A percentile compares a stretch with the other conserved stretches of the same genome.
Conservation (phyloP, 2,888 invertebrate species). For the Bedellia somnulentella region DNA sequence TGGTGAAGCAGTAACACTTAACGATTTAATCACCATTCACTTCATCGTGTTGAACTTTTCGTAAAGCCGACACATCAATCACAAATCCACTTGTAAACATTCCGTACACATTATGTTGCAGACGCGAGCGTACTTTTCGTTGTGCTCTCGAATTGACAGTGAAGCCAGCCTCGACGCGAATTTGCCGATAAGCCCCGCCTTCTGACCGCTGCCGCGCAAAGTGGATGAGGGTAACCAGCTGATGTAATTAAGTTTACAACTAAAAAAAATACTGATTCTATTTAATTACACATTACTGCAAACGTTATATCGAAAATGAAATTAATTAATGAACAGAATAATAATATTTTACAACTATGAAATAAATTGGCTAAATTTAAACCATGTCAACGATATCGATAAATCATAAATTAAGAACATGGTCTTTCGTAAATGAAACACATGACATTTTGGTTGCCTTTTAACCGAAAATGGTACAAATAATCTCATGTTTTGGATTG, state of each 20-base stretch:
- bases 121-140: conserved; percentile 56
- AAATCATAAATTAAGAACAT: too few species aligned
- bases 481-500: conserved; percentile 2
- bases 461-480: background rate
- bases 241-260: too few species aligned
- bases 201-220: conserved; percentile 62
- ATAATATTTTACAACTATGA: too few species aligned
- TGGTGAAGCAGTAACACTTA: conserved; percentile 43
- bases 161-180: conserved; percentile 56
- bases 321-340: too few species aligned
- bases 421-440: too few species aligned
- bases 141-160: conserved; percentile 58
- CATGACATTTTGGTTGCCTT: background rate
- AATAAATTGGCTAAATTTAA: too few species aligned
- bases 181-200: conserved; percentile 62
- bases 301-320: too few species aligned
- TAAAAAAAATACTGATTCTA: conserved; percentile 5
- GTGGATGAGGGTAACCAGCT: conserved; percentile 44
- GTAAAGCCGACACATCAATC: conserved; percentile 52
- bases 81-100: conserved; percentile 57
- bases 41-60: conserved; percentile 55
- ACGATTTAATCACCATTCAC: too few species aligned
- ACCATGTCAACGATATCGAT: too few species aligned
- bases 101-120: conserved; percentile 35
- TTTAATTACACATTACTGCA: too few species aligned